Conservation (phyloP, 1,140 invertebrate species). For the Wiebesia pumilae region DNA sequence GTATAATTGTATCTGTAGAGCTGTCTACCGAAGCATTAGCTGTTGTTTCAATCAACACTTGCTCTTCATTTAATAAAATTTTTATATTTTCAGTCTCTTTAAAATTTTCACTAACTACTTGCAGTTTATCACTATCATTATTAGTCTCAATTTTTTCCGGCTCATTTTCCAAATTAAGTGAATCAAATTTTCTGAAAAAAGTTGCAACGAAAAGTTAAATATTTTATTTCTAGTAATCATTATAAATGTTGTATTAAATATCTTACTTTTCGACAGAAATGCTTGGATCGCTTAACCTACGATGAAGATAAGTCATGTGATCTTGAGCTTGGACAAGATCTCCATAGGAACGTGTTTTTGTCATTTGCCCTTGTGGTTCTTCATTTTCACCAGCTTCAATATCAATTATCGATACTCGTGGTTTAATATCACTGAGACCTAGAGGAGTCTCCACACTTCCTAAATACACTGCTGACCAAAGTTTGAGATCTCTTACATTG, state of each 20-base stretch:
- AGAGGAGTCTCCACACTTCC: conserved; percentile 76
- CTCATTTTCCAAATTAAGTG: conserved; percentile 66
- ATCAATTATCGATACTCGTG: conserved; percentile 69
- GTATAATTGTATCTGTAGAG: conserved; percentile 74
- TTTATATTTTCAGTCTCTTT: conserved; percentile 57
- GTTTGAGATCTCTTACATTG: conserved; percentile 85
- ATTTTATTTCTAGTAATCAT: conserved; percentile 4
- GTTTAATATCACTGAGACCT: conserved; percentile 67
- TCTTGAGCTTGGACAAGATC: conserved; percentile 82
- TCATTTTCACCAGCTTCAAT: conserved; percentile 71
- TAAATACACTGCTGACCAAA: conserved; percentile 92
- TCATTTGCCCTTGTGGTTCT: conserved; percentile 77
- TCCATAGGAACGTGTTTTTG: conserved; percentile 87
- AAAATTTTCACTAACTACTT: conserved; percentile 51
- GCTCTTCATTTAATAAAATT: conserved; percentile 60
- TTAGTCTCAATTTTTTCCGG: conserved; percentile 60
- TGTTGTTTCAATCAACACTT: conserved; percentile 65
- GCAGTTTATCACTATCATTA: conserved; percentile 57
- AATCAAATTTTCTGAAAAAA: conserved; percentile 70
- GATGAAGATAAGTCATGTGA: conserved; percentile 78
- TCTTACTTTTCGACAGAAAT: conserved; percentile 80
- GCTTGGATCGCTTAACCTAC: conserved; percentile 88
- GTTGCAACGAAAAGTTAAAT: conserved; percentile 31
- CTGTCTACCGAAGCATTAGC: conserved; percentile 73
- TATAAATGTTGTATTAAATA: background rate